Percentiles rank a stretch among this genome's conserved stretches.
Evolutionary conservation across 2,113 vertebrate genomes (phyloP).

Genomic region (Butorides virescens): DNA sequence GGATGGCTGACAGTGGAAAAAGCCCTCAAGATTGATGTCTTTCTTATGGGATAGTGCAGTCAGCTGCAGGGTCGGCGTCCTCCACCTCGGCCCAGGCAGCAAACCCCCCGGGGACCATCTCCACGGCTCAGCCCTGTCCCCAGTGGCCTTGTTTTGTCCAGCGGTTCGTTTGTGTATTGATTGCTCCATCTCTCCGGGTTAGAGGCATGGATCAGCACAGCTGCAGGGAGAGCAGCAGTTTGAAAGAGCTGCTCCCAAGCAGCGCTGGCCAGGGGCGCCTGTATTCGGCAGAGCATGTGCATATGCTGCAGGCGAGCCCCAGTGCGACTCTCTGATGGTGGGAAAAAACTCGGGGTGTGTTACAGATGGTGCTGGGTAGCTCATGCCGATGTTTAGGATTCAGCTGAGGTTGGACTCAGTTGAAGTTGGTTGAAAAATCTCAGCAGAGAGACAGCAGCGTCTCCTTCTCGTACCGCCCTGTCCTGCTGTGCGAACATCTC

Average conservation of each 20-base stretch:
- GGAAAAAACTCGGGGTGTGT: not conserved
- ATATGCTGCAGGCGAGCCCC: accelerated
- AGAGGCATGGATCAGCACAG: not conserved
- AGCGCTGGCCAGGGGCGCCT: not conserved
- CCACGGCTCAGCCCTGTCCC: not conserved
- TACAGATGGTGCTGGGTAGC: not conserved
- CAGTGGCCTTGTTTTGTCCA: not conserved
- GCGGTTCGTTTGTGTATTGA: not conserved
- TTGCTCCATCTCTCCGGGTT: not conserved
- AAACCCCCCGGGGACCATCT: not conserved
- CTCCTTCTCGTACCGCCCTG: accelerated
- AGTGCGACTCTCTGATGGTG: not conserved
- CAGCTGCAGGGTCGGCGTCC: not conserved
- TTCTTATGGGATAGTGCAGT: not conserved
- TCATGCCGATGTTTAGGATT: not conserved
- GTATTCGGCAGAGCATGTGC: not conserved
- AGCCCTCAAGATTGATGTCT: not conserved
- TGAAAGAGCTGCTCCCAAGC: not conserved
- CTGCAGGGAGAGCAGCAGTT: not conserved
- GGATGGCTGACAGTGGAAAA: not conserved
- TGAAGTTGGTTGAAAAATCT: not conserved
- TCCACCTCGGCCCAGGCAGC: not conserved
- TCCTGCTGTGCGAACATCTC: accelerated
- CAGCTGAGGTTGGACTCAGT: not conserved
- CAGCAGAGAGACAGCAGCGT: not conserved